Conservation (phyloP, 2,888 invertebrate genomes). For the Belgica antarctica region DNA sequence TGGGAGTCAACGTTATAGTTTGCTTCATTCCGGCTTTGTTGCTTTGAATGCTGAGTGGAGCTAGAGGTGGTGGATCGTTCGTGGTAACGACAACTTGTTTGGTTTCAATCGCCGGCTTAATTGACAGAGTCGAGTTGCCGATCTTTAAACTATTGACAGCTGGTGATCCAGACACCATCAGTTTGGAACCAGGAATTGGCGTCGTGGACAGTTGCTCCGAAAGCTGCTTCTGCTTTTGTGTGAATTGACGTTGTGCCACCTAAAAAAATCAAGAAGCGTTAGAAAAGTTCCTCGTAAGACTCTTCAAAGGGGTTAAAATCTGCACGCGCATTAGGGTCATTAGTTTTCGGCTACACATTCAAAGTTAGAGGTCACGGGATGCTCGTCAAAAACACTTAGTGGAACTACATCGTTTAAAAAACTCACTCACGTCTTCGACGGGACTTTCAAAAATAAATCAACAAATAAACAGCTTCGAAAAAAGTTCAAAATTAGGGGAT, state of each 20-base stretch:
- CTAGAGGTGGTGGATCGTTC: slow-evolving; percentile 51
- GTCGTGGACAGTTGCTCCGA: slow-evolving; percentile 56
- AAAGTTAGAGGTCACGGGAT: slow-evolving; percentile 10
- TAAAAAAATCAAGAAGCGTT: slow-evolving; percentile 48
- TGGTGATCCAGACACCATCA: slow-evolving; percentile 1
- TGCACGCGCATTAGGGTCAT: neutral
- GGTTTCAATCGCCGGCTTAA: slow-evolving; percentile 26
- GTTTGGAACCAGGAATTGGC: slow-evolving; percentile 50
- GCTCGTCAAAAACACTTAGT: slow-evolving; percentile 13
- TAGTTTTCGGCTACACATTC: slow-evolving; percentile 1
- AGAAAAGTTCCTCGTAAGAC: neutral
- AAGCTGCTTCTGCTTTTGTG: slow-evolving; percentile 60
- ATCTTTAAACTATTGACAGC: slow-evolving; percentile 12
- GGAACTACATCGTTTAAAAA: neutral
- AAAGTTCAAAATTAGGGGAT: slow-evolving; percentile 34
- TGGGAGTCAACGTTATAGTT: slow-evolving; percentile 55
- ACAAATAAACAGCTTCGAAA: neutral
- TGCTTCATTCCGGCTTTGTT: slow-evolving; percentile 38
- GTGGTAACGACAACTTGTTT: slow-evolving; percentile 1
- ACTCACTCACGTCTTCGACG: neutral
- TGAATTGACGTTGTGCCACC: slow-evolving; percentile 69
- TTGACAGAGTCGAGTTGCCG: slow-evolving; percentile 28
- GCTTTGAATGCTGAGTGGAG: slow-evolving; percentile 49
- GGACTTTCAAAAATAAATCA: neutral
- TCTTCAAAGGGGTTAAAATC: slow-evolving; percentile 44